phyloP scores from a whole-genome alignment of 1,140 invertebrate genomes.

The Drosophila albomicans region DNA sequence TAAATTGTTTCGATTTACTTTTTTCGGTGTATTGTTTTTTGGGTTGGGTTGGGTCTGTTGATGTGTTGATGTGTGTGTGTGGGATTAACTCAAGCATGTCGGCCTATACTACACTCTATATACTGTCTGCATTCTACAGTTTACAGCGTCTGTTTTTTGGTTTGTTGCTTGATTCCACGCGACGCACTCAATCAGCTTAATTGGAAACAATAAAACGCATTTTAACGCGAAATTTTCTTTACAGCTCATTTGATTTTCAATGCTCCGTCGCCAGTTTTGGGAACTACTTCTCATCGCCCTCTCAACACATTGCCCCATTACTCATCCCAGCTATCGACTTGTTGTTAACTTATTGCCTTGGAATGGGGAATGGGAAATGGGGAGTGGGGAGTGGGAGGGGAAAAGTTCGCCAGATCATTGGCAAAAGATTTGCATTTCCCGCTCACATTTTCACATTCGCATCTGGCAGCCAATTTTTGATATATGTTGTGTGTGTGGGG shows the following conservation, averaged over 20 bases:
- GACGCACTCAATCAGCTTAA: conserved; percentile 69
- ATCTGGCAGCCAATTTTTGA: conserved; percentile 47
- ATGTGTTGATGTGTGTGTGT: conserved; percentile 33
- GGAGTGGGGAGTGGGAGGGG: too few relatives aligned
- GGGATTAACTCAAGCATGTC: conserved; percentile 66
- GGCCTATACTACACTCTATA: neutral
- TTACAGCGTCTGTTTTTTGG: neutral
- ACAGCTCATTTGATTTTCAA: conserved; percentile 74
- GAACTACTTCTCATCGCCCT: conserved; percentile 4
- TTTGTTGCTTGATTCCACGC: neutral
- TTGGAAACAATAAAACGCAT: conserved; percentile 80
- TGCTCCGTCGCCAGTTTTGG: conserved; percentile 29
- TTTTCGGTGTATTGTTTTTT: conserved; percentile 6
- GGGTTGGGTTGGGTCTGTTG: conserved; percentile 36
- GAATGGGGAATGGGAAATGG: too few relatives aligned
- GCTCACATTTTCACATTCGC: neutral
- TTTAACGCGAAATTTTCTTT: conserved; percentile 74
- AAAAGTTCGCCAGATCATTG: conserved; percentile 42
- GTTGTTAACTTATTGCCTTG: conserved; percentile 31
- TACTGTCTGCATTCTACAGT: conserved; percentile 1
- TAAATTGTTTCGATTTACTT: conserved; percentile 48
- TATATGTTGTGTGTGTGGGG: conserved; percentile 41
- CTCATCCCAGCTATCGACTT: conserved; percentile 33
- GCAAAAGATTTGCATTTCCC: conserved; percentile 30
- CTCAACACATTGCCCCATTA: conserved; percentile 43